phyloP scores from a whole-genome alignment of 2,113 vertebrate species.

The Proterorhinus semilunaris region DNA sequence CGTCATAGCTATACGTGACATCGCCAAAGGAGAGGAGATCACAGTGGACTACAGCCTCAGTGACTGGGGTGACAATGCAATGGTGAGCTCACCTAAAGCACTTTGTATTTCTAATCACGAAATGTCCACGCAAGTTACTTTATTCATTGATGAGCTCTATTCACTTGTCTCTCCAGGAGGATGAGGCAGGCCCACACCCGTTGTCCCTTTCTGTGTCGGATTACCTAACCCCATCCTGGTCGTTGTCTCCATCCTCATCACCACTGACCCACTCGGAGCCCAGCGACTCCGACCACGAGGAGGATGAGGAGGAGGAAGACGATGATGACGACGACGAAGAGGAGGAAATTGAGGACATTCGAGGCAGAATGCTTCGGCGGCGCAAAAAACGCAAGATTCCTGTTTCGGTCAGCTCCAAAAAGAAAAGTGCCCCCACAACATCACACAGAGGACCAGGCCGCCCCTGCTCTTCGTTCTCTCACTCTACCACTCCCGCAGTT shows the following conservation, averaged over 20 bases:
- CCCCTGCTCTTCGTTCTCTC: slow-evolving; percentile 72
- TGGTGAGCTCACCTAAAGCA: slow-evolving; percentile 58
- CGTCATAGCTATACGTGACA: slow-evolving; percentile 80
- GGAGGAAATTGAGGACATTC: slow-evolving; percentile 74
- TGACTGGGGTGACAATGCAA: slow-evolving; percentile 77
- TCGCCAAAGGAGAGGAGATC: slow-evolving; percentile 80
- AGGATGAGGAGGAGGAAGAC: slow-evolving; percentile 77
- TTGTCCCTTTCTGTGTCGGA: slow-evolving; percentile 77
- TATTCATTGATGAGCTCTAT: not conserved
- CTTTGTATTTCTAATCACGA: not conserved
- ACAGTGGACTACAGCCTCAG: slow-evolving; percentile 81
- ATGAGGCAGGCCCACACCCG: slow-evolving; percentile 73
- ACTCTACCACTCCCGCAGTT: slow-evolving; percentile 39
- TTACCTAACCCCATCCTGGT: slow-evolving; percentile 82
- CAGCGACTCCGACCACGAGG: slow-evolving; percentile 77
- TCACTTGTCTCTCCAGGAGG: slow-evolving; percentile 60
- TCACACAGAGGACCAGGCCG: slow-evolving; percentile 53
- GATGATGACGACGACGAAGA: slow-evolving; percentile 75
- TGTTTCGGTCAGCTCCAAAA: slow-evolving; percentile 42
- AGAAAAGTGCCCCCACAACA: slow-evolving; percentile 51
- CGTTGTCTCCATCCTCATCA: slow-evolving; percentile 77
- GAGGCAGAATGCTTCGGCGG: slow-evolving; percentile 73
- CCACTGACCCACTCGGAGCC: slow-evolving; percentile 77
- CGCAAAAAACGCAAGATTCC: slow-evolving; percentile 76
- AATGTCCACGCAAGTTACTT: not conserved